Percentiles rank a stretch among this genome's conserved stretches.
These are phyloP conservation scores for Trigoniulus corallinus DNA, from an alignment of 1,140 invertebrate species.

Conservation along the genomic window DNA sequence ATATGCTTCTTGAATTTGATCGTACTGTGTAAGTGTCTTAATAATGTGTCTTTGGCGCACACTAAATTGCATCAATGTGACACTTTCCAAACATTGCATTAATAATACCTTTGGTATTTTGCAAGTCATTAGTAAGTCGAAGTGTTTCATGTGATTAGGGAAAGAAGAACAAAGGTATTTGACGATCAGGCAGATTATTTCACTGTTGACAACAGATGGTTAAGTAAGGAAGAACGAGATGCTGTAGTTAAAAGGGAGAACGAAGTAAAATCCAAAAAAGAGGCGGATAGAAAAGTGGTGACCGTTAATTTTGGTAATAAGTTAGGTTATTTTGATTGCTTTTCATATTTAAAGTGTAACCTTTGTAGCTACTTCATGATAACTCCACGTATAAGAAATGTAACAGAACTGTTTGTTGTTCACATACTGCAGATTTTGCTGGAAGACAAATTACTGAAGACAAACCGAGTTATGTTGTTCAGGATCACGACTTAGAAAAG, in stretches of 20 bases:
- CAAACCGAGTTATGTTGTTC: constrained; percentile 22
- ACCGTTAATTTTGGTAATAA: constrained; percentile 18
- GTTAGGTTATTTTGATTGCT: too few species aligned
- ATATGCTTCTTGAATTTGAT: constrained; percentile 74
- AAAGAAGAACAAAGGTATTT: constrained; percentile 70
- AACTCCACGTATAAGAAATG: constrained; percentile 14
- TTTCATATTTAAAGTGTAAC: too few species aligned
- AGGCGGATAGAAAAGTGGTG: constrained; percentile 16
- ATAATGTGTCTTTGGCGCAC: constrained; percentile 3
- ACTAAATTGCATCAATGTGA: too few species aligned
- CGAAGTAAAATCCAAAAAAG: constrained; percentile 42
- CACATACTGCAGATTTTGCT: constrained; percentile 18
- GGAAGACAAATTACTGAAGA: constrained; percentile 32
- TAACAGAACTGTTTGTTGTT: neutral
- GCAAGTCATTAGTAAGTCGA: constrained; percentile 5
- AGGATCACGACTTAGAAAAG: neutral
- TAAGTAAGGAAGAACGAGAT: constrained; percentile 48
- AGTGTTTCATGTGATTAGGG: constrained; percentile 32
- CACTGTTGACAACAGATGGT: constrained; percentile 56
- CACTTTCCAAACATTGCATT: too few species aligned
- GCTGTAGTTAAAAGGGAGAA: constrained; percentile 50
- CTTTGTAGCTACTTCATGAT: too few species aligned
- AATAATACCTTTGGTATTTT: too few species aligned
- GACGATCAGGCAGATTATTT: constrained; percentile 94
- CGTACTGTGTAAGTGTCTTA: constrained; percentile 42